Conservation (phyloP, 2,888 invertebrate genomes). For the Eupithecia abbreviata region DNA sequence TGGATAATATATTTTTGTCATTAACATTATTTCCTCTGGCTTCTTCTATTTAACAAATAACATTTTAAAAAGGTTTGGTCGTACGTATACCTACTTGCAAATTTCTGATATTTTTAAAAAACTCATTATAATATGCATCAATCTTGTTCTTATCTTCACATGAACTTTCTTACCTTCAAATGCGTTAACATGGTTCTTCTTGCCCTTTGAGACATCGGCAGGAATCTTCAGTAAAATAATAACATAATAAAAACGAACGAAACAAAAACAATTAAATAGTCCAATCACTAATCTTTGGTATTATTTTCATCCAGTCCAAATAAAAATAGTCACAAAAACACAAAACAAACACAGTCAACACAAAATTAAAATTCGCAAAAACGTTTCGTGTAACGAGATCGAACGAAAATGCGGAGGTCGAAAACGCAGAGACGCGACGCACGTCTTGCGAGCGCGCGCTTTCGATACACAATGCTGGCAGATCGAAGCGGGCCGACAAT, state of each 20-base stretch:
- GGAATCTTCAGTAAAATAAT: conserved; percentile 56
- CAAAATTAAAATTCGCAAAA: conserved; percentile 58
- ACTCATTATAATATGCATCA: background rate
- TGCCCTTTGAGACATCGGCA: conserved; percentile 74
- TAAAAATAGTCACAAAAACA: conserved; percentile 54
- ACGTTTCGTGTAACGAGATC: conserved; percentile 67
- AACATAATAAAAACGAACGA: conserved; percentile 50
- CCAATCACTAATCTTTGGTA: conserved; percentile 78
- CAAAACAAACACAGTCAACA: conserved; percentile 62
- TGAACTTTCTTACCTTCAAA: conserved; percentile 69
- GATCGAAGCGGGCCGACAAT: conserved; percentile 82
- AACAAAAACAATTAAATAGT: conserved; percentile 65
- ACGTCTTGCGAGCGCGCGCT: conserved; percentile 71
- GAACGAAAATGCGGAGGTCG: conserved; percentile 58
- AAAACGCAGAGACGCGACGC: conserved; percentile 52
- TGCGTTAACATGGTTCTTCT: conserved; percentile 80
- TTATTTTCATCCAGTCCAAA: conserved; percentile 59
- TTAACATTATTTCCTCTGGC: background rate
- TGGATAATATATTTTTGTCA: background rate
- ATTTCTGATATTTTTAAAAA: background rate
- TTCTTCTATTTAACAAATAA: no score
- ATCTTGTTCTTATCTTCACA: background rate
- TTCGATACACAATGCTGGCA: conserved; percentile 81
- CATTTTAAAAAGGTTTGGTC: no score
- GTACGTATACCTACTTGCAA: no score